Evolutionary conservation across 2,797 vertebrate species (phyloP), one percentile per base, ranked within the genome.

Genomic region (Siniperca scherzeri): DNA sequence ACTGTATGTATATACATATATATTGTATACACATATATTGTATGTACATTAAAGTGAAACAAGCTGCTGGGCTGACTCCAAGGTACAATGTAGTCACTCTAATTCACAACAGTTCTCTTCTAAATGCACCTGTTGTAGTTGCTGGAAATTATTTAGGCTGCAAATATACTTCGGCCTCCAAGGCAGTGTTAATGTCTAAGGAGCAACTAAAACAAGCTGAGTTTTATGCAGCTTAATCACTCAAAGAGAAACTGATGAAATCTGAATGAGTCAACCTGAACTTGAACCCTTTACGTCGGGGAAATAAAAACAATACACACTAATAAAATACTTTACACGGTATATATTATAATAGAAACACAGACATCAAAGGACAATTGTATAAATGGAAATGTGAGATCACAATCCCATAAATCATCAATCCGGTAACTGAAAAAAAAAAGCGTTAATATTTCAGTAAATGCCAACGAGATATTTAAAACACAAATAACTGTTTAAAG

Each of bases 81-180:
- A 65, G 33, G 27, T 83, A 68, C 80, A 75, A 30, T 72, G 52
- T 83, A 82, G 75, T 82, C 80, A 40, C 68, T 87, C 52, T 78
- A 74, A 91, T 85, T 85, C 77, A 82, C 60, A 74, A 70, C 69
- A 70, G 55, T 74, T 89, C 56, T 72, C 40, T 73, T 77, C 11
- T 64, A 75, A 84, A 86, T 83, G 62, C 44, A 81, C 53, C 22
- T 66, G 66, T 76, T 77, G 79, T 71, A 14, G 66, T 69, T 33
- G 61, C 44, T 78, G 42, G 46, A 85, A 78, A 85, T 84, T 77
- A 78, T 80, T 85, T 73, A 50, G 61, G 22, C 57, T 56, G 42
- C 50, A 82, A 78, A 86, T 86, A 69, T 77, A 70, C 69, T 82
- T 64, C 48, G 17, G 70, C 64, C 65, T 85, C 53, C 27, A 25